These are phyloP conservation scores for Micromussa lordhowensis DNA, from an alignment of 92 coral and sea anemone species.

Conservation along the genomic window DNA sequence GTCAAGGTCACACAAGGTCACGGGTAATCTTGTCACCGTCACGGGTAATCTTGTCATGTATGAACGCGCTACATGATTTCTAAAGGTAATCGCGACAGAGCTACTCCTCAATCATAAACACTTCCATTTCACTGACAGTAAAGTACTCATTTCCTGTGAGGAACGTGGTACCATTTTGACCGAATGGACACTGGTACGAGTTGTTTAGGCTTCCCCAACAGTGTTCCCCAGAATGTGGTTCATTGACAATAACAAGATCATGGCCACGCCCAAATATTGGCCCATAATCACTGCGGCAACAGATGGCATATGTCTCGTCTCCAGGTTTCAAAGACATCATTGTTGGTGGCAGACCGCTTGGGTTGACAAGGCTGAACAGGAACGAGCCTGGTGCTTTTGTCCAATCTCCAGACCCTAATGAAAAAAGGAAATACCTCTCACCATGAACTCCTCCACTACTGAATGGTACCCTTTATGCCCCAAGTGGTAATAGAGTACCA, in stretches of 20 bases:
- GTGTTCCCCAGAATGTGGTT: slow-evolving; percentile 36
- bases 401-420: slow-evolving; percentile 9
- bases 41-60: no score
- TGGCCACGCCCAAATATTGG: slow-evolving; percentile 69
- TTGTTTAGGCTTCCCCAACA: slow-evolving; percentile 7
- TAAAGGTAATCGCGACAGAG: no score
- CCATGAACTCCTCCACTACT: no score
- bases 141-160: slow-evolving; percentile 53
- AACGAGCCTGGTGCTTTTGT: slow-evolving; percentile 40
- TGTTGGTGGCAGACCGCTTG: slow-evolving; percentile 33
- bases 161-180: slow-evolving; percentile 46
- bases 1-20: no score
- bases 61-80: no score
- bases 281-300: slow-evolving; percentile 47
- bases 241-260: slow-evolving; percentile 45
- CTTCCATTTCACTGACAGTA: slow-evolving; percentile 61
- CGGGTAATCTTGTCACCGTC: no score
- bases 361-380: slow-evolving; percentile 61
- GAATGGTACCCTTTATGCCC: no score
- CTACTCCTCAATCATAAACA: slow-evolving; percentile 40
- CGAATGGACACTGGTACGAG: slow-evolving; percentile 61
- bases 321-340: slow-evolving; percentile 36
- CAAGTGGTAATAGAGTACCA: no score
- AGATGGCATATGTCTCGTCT: slow-evolving; percentile 40
- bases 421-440: neutral